Evolutionary conservation across 2,113 vertebrate species (phyloP), one percentile per base, ranked within the genome.

Genomic region (Paedocypris sp.): DNA sequence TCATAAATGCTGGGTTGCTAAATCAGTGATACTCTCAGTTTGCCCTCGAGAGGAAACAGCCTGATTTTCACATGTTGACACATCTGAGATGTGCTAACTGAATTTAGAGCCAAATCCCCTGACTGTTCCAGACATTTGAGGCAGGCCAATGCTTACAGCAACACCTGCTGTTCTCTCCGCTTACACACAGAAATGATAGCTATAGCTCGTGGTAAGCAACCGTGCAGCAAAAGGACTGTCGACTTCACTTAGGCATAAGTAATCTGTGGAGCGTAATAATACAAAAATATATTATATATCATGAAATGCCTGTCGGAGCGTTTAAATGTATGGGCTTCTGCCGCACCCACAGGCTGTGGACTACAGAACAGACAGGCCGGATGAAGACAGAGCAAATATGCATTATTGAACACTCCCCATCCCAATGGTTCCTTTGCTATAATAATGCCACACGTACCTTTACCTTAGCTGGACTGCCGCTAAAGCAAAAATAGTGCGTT

Each of bases 21-120:
- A 67, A 68, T 62, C 43, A 11, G 9, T 39, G 20, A 60, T 64
- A 62, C 67, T 62, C 60, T 64, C 77, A 70, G 66, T 50, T 74
- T 69, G 42, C 31, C 59, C 53, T 54, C 49, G 66, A 77, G 64
- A 57, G 61, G 26, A 52, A 70, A 33, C 25, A 1, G 10, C 7
- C 36, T 48, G 62, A 60, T 62, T 70, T 57, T 73, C 31, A 29
- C 26, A 68, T 64, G 60, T 67, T 49, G 7, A 47, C 68, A 67
- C 43, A 41, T 60, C 60, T 51, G 58, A 61, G 68, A 72, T 39
- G 39, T 29, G 57, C 61, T 78, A 78, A 79, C 68, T 54, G 41
- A 48, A 68, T 68, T 69, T 31, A 26, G 16, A 49, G 64, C 61
- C 51, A 62, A 64, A 48, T 41, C 41, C 18, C 39, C 29, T 56